phyloP scores from a whole-genome alignment of 2,888 invertebrate species.

The Eudemis profundana region DNA sequence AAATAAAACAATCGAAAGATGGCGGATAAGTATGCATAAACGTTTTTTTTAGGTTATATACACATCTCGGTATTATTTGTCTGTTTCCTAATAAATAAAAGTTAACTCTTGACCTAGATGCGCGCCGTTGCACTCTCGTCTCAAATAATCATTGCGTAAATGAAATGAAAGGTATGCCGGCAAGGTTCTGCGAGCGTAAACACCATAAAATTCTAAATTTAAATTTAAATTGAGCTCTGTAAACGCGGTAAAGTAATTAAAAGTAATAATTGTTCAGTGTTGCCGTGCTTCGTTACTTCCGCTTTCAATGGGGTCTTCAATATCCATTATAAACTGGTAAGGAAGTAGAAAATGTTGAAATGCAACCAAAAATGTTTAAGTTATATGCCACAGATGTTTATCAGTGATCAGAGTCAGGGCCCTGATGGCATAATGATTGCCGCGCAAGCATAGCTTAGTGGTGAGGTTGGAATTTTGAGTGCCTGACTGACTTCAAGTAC shows the following conservation, averaged over 20 bases:
- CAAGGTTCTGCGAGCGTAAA: constrained; percentile 54
- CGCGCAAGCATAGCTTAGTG: no score
- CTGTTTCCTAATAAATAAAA: constrained; percentile 41
- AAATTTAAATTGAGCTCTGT: constrained; percentile 28
- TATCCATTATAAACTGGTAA: background rate
- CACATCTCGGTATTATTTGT: constrained; percentile 35
- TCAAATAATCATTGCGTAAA: constrained; percentile 58
- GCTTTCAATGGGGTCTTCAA: background rate
- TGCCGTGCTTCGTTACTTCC: constrained; percentile 9
- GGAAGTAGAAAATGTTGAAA: background rate
- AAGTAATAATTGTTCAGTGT: constrained; percentile 8
- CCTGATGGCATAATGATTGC: no score
- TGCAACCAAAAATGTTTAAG: no score
- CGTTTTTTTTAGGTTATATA: constrained; percentile 34
- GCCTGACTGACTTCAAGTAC: no score
- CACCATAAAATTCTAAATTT: constrained; percentile 41
- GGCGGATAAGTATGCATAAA: constrained; percentile 27
- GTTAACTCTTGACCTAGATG: constrained; percentile 60
- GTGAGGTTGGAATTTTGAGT: no score
- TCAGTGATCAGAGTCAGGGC: no score
- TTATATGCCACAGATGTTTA: no score
- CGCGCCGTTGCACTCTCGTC: constrained; percentile 47
- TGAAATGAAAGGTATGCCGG: constrained; percentile 62
- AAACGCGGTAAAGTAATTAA: constrained; percentile 20
- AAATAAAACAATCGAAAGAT: constrained; percentile 51